Conservation (phyloP, 2,113 vertebrate species). For the Ictalurus furcatus region DNA sequence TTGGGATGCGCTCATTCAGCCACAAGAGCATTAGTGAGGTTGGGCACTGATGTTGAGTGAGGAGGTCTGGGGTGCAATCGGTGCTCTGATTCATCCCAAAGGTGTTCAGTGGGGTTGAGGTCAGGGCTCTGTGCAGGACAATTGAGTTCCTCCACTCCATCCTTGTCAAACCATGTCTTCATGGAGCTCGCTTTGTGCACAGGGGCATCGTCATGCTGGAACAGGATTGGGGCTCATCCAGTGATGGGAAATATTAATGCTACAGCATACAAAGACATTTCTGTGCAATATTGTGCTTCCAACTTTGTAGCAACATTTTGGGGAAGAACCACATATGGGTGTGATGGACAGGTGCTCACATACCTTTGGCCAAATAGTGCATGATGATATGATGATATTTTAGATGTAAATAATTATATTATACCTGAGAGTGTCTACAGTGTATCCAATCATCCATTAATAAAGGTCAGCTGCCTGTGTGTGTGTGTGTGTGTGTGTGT, state of each 20-base stretch:
- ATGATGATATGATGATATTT: neutral
- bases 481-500: neutral
- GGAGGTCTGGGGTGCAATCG: neutral
- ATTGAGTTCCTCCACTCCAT: neutral
- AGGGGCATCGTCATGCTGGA: neutral
- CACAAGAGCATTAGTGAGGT: neutral
- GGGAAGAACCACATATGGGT: neutral
- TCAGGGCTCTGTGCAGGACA: neutral
- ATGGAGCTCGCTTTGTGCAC: neutral
- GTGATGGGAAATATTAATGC: neutral
- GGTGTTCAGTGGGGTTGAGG: neutral
- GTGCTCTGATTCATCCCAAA: neutral
- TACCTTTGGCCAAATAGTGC: neutral
- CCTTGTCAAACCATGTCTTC: neutral
- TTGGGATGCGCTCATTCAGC: neutral
- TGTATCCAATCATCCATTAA: slow-evolving; percentile 29
- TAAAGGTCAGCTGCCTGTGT: slow-evolving; percentile 9
- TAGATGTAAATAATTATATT: neutral
- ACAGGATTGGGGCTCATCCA: neutral
- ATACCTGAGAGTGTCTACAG: neutral
- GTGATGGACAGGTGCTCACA: neutral
- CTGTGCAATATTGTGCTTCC: neutral
- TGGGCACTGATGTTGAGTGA: neutral
- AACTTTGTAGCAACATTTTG: neutral
- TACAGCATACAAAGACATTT: neutral